phyloP scores from a whole-genome alignment of 2,797 vertebrate genomes.

The Xerus rutilus region DNA sequence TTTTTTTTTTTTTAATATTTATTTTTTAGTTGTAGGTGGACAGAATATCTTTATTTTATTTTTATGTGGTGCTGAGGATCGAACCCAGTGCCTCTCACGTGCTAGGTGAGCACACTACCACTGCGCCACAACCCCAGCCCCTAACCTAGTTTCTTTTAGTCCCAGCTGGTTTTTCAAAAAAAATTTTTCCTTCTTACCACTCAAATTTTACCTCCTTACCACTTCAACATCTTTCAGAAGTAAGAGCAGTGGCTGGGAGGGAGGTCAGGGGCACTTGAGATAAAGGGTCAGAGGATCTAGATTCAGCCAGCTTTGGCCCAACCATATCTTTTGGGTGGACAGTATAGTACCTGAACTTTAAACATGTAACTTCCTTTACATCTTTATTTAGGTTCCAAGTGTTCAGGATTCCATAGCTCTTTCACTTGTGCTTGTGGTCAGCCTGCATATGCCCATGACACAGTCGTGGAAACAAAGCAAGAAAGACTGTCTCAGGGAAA shows the following conservation, averaged over 20 bases:
- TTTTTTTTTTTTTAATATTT: too few species aligned
- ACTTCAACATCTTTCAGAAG: background rate
- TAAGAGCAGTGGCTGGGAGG: background rate
- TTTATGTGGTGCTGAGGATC: too few species aligned
- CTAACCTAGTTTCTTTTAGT: too few species aligned
- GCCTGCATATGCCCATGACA: slow-evolving; percentile 91
- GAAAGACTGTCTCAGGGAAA: slow-evolving; percentile 91
- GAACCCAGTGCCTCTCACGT: too few species aligned
- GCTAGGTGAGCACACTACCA: too few species aligned
- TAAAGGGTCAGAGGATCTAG: background rate
- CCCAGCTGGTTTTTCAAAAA: too few species aligned
- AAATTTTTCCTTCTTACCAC: background rate
- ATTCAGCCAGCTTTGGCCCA: slow-evolving; percentile 16
- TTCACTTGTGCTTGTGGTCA: slow-evolving; percentile 94
- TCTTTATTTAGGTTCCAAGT: slow-evolving; percentile 90
- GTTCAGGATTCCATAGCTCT: slow-evolving; percentile 92
- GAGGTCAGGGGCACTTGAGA: background rate
- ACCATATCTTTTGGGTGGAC: background rate
- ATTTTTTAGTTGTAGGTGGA: too few species aligned
- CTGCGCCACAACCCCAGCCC: too few species aligned
- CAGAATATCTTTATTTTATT: too few species aligned
- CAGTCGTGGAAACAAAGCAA: slow-evolving; percentile 93
- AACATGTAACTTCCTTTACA: background rate
- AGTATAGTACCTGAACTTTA: background rate
- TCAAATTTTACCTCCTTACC: background rate